phyloP scores from a whole-genome alignment of 2,797 vertebrate genomes.

The Tragopan temminckii region DNA sequence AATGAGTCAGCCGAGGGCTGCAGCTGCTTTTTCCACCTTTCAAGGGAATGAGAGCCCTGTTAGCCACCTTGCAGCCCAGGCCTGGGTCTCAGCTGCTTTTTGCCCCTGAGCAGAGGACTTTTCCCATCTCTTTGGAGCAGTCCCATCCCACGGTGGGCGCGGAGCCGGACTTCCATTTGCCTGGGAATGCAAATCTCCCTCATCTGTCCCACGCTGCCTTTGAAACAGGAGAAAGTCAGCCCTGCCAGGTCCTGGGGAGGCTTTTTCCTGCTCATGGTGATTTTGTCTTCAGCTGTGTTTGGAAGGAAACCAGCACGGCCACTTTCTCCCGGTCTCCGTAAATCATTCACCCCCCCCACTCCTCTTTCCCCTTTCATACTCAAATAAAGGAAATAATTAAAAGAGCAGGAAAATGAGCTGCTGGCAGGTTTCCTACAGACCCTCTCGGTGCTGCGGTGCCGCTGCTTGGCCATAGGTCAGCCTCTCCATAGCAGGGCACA shows the following conservation, averaged over 20 bases:
- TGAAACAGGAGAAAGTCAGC: not conserved
- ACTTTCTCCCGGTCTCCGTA: not conserved
- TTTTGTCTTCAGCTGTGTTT: not conserved
- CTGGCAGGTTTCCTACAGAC: not conserved
- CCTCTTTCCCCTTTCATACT: not conserved
- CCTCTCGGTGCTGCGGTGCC: accelerated
- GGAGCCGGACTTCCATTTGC: not conserved
- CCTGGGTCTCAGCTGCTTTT: not conserved
- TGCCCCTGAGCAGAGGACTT: not conserved
- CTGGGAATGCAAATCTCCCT: not conserved
- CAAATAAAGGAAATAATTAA: conserved; percentile 47
- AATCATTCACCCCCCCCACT: not conserved
- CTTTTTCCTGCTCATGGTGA: not conserved
- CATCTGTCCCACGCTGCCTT: not conserved
- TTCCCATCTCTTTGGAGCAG: not conserved
- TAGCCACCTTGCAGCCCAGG: not conserved
- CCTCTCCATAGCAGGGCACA: no score
- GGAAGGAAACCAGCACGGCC: conserved; percentile 5
- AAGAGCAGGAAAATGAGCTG: not conserved
- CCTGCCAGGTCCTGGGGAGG: not conserved
- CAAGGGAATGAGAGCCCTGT: not conserved
- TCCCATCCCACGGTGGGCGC: not conserved
- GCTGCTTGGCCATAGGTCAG: accelerated
- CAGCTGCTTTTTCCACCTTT: not conserved
- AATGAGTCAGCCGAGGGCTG: not conserved